These are phyloP conservation scores for Gallinago jamesoni DNA, from an alignment of 2,113 vertebrate genomes.

Conservation along the genomic window DNA sequence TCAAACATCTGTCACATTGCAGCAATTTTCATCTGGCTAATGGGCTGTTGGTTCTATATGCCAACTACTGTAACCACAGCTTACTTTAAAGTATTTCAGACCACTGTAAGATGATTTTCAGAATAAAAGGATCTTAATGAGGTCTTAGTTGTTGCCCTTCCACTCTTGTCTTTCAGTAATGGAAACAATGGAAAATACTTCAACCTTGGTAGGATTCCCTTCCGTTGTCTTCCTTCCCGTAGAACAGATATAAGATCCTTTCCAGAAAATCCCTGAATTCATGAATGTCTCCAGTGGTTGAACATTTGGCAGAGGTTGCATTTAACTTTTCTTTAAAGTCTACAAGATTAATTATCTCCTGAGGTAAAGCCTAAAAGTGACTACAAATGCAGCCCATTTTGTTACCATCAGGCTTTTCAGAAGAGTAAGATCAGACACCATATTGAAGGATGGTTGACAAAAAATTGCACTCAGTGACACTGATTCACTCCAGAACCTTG, in stretches of 20 bases:
- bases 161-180: background rate
- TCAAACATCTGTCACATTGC: constrained; percentile 55
- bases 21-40: constrained; percentile 49
- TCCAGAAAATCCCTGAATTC: background rate
- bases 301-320: background rate
- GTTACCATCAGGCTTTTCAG: background rate
- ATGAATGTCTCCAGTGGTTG: background rate
- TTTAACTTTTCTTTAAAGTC: constrained; percentile 8
- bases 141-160: background rate
- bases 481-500: background rate
- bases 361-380: background rate
- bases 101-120: background rate
- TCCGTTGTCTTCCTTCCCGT: background rate
- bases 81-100: constrained; percentile 7
- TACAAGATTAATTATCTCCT: background rate
- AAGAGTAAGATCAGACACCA: background rate
- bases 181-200: background rate
- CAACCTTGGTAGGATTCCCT: background rate
- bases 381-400: background rate
- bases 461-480: background rate
- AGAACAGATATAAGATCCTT: background rate
- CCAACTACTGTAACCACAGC: constrained; percentile 2
- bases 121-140: background rate
- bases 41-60: background rate
- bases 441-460: background rate